Base-by-base conservation (phyloP, 2,888 invertebrate genomes). In the Chrysina gloriosa region DNA sequence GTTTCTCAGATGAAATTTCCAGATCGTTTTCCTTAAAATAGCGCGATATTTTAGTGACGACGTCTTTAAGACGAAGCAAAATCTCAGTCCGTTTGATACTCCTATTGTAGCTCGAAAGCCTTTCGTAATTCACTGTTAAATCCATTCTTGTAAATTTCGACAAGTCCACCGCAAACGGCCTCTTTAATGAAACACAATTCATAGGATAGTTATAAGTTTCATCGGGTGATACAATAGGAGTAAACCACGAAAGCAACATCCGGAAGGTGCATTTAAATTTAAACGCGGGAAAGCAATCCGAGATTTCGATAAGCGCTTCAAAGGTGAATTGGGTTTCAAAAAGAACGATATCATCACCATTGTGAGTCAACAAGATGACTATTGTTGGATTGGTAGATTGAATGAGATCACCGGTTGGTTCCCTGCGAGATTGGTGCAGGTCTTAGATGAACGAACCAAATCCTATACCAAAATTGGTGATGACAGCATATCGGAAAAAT, bases 341-440 rank as follows among this genome's bases (percentile, higher is more conserved):
- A 66, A 34, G 14, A 58, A 66, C 25, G 58, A 66, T 25, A 48
- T 66, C 23, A 48, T 66, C 16, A 66, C 66, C 2, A 47, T 66
- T 9, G n/a, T 66, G 2, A 58, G 45, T 36, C 58, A 58, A 5
- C 34, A 66, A 25, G 66, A 66, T 48, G 34, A 48, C 3, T 58
- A 66, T 25, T 66, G 66, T 14, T 66, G 66, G 66, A 21, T 58
- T 9, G 66, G 66, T 2, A 58, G 45, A 25, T 47, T 66, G 5
- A 66, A 66, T 11, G 66, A 27, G 9, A 58, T 48, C n/a, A 66
- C 42, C 9, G 66, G 66, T 31, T 66, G 66, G 66, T 66, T 66
- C 19, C 66, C 66, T n/a, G 47, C 66, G 7, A 58, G 48, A 34
- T 66, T 66, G 1, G 66, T 66, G 7, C 21, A 58, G 14, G 21